Percentiles rank a stretch among this genome's conserved stretches.
These are phyloP conservation scores for Sminthurinus signatus DNA, from an alignment of 1,140 invertebrate species.

Conservation along the genomic window DNA sequence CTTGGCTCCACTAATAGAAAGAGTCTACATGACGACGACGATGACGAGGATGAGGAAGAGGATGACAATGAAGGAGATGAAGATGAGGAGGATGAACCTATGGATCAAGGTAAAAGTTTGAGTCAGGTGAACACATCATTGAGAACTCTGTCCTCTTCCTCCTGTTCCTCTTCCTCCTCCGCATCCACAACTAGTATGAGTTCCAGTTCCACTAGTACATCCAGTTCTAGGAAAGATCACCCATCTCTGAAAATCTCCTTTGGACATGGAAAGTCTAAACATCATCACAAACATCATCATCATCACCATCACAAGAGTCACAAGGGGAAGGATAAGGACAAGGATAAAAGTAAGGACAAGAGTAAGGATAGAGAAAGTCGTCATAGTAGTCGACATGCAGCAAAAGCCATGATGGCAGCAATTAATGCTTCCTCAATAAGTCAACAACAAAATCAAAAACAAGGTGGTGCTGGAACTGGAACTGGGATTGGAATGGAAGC, in stretches of 20 bases:
- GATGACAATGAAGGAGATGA: not conserved
- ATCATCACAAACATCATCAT: conserved; percentile 27
- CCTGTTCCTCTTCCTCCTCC: not conserved
- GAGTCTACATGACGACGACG: too few species aligned
- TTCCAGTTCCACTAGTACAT: not conserved
- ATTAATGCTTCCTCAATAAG: too few species aligned
- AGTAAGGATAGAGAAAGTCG: conserved; percentile 19
- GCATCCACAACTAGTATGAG: not conserved
- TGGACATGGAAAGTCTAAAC: conserved; percentile 1
- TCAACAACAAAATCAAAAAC: not conserved
- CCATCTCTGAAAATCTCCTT: conserved; percentile 23
- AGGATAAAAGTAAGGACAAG: conserved; percentile 25
- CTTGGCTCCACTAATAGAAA: not conserved
- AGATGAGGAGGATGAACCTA: not conserved
- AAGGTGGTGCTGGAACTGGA: not conserved
- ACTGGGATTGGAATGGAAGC: not conserved
- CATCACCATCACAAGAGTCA: conserved; percentile 31
- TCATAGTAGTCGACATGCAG: not conserved
- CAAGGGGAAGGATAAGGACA: conserved; percentile 22
- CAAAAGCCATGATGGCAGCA: not conserved
- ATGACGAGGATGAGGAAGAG: not conserved
- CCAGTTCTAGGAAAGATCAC: not conserved
- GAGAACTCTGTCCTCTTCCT: not conserved
- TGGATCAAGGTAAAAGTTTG: not conserved
- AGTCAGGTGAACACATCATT: not conserved